Base-by-base conservation (phyloP, 2,888 invertebrate genomes). In the Himalopsyche kuldschensis region DNA sequence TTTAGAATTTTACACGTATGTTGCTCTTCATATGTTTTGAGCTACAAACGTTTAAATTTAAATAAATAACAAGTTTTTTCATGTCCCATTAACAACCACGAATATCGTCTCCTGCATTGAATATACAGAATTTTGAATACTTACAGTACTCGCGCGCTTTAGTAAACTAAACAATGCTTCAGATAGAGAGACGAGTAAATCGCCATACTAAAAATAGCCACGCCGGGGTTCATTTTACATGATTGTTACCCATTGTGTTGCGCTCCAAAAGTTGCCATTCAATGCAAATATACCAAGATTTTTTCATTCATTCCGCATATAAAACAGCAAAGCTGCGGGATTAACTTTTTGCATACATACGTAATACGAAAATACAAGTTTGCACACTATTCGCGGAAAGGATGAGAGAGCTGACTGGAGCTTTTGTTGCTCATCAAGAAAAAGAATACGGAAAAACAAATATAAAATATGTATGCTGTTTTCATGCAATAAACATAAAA, bases 241-340 rank as follows among this genome's bases (percentile, higher is more conserved):
- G 55, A 84, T 84, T 84, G 84, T 85, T 69, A 78, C 80, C 69
- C 82, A 84, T 85, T 85, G 84, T 84, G 55, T 32, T 41, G 80
- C 83, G 69, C 31, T 78, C 79, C 82, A 75, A 80, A 84, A 79
- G 80, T 85, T 77, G 35, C 81, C 81, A 69, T 83, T 82, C 82
- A 80, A 78, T 81, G 84, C 81, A 84, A 84, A 85, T 84, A 85
- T 48, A 69, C 69, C 69, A 78, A 82, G 79, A 63, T 84, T 84
- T 85, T 85, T 82, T 84, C 84, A 79, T 85, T 85, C 78, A 81
- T 83, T 79, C 80, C 55, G 75, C 77, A 84, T 79, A 81, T 79
- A 85, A 82, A 81, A 82, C 80, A 75, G 82, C 20, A 85, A 85
- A 85, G 83, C 82, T 78, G 80, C 81, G 75, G 85, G 81, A 85